These are phyloP conservation scores for Rhingia rostrata DNA, from an alignment of 2,888 invertebrate genomes.

Conservation along the genomic window DNA sequence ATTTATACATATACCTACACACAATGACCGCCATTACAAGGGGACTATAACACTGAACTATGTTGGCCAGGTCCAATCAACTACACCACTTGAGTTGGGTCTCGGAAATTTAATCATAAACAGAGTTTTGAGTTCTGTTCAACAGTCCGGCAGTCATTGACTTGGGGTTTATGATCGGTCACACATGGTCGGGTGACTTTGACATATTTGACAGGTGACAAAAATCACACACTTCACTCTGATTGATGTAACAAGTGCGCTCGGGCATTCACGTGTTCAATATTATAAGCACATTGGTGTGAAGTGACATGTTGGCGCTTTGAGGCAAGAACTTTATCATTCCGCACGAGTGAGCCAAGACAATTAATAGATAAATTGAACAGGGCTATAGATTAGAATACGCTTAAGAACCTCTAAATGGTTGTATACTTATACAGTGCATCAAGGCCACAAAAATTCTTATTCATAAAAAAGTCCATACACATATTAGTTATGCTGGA, in stretches of 20 bases:
- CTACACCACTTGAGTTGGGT: slow-evolving; percentile 22
- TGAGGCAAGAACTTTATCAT: slow-evolving; percentile 11
- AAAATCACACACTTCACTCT: slow-evolving; percentile 42
- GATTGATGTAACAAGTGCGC: slow-evolving; percentile 62
- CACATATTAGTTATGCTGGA: no score
- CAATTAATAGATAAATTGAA: no score
- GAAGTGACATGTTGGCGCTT: slow-evolving; percentile 24
- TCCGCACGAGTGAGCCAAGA: not conserved
- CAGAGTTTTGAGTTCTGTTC: not conserved
- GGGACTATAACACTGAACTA: slow-evolving; percentile 9
- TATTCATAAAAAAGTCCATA: no score
- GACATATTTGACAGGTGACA: slow-evolving; percentile 62
- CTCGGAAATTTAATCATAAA: slow-evolving; percentile 24
- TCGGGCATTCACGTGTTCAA: slow-evolving; percentile 34
- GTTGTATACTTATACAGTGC: no score
- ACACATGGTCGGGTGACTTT: slow-evolving; percentile 36
- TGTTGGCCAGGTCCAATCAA: not conserved
- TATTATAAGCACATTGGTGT: slow-evolving; percentile 26
- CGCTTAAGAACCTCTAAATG: no score
- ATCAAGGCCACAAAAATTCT: no score
- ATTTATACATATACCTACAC: not conserved
- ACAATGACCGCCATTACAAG: slow-evolving; percentile 40
- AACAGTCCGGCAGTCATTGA: slow-evolving; percentile 31
- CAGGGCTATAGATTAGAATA: no score
- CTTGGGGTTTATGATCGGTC: slow-evolving; percentile 47